Conservation (phyloP, 2,888 invertebrate genomes). For the Drosophila seclusa region DNA sequence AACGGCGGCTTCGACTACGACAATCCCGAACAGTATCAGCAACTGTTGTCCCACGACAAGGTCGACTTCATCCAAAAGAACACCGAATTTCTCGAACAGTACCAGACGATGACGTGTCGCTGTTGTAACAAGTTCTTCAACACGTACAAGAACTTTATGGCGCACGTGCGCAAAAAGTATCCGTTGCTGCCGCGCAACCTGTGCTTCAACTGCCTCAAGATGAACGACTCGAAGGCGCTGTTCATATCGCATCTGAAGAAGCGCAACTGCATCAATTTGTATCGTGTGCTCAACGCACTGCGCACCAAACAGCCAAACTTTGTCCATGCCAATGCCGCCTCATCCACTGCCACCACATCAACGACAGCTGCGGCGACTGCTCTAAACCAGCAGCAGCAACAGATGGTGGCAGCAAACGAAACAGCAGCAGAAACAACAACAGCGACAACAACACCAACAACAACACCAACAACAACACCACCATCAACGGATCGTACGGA, state of each 20-base stretch:
- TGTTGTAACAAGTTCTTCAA: conserved; percentile 84
- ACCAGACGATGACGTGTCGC: conserved; percentile 84
- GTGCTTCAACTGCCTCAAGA: conserved; percentile 85
- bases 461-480: background rate
- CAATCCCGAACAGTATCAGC: conserved; percentile 84
- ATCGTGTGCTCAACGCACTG: conserved; percentile 80
- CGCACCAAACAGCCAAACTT: conserved; percentile 72
- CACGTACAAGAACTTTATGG: conserved; percentile 85
- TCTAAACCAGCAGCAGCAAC: conserved; percentile 30
- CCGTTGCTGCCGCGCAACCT: conserved; percentile 83
- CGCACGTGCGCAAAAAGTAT: conserved; percentile 85
- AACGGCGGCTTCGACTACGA: conserved; percentile 83
- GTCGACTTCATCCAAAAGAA: conserved; percentile 83
- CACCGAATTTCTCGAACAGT: conserved; percentile 84
- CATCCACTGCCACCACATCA: background rate
- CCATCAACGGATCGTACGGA: conserved; percentile 69
- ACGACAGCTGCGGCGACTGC: background rate
- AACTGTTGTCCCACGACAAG: conserved; percentile 83
- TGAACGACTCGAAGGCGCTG: conserved; percentile 85
- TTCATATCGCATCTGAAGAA: conserved; percentile 85
- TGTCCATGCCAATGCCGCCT: conserved; percentile 29
- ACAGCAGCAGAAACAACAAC: background rate
- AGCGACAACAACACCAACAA: background rate
- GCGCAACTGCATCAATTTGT: conserved; percentile 84
- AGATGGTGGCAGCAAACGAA: background rate